Percentiles rank a stretch among this genome's conserved stretches.
Conservation (phyloP, 2,888 invertebrate genomes). For the Leptinotarsa haldemani region DNA sequence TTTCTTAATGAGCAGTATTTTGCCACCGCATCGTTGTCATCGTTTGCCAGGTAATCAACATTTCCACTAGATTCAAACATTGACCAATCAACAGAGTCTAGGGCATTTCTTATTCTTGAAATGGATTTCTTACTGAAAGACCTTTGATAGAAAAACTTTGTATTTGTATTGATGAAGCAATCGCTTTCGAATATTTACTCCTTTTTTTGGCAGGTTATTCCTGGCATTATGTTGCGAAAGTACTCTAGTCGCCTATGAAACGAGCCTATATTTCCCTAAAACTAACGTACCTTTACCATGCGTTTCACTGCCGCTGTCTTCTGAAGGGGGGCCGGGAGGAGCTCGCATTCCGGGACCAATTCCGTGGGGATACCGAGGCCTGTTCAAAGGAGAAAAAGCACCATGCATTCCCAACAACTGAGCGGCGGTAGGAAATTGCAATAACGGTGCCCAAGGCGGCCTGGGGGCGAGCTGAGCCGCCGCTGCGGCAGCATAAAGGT, state of each 20-base stretch:
- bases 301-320: conserved; percentile 66
- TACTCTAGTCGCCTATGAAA: conserved; percentile 1
- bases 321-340: conserved; percentile 64
- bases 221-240: too few relatives aligned
- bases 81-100: too few relatives aligned
- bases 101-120: too few relatives aligned
- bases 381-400: conserved; percentile 64
- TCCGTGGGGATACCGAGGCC: conserved; percentile 62
- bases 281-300: conserved; percentile 63
- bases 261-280: conserved; percentile 13
- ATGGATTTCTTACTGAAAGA: too few relatives aligned
- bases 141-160: too few relatives aligned
- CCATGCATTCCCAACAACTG: conserved; percentile 66
- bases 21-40: too few relatives aligned
- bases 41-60: too few relatives aligned
- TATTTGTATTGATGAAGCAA: too few relatives aligned
- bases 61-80: too few relatives aligned
- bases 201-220: too few relatives aligned
- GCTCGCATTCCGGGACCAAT: conserved; percentile 61
- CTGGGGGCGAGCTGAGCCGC: conserved; percentile 75
- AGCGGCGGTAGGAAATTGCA: conserved; percentile 67
- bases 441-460: conserved; percentile 67
- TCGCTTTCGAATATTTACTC: too few relatives aligned
- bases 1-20: too few relatives aligned
- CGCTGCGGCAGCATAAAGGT: conserved; percentile 78